Conservation (phyloP, 2,113 vertebrate species). For the Sorex araneus region DNA sequence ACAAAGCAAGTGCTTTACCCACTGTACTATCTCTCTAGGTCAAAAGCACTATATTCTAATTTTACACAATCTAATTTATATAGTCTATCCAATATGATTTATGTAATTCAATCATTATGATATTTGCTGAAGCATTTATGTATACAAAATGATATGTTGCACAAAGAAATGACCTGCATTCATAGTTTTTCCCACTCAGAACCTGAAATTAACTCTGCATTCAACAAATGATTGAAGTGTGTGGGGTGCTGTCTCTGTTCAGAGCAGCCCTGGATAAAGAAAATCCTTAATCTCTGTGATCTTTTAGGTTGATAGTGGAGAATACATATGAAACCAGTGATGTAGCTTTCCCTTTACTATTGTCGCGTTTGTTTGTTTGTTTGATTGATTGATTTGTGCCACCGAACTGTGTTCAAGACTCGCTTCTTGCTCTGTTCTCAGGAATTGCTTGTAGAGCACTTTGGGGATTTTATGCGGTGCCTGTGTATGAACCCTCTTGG, state of each 20-base stretch:
- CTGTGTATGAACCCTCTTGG: too few species aligned
- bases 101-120: background rate
- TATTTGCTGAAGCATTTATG: background rate
- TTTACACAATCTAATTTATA: background rate
- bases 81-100: too few species aligned
- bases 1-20: too few species aligned
- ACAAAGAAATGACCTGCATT: background rate
- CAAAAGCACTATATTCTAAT: background rate
- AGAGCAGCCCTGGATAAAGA: background rate
- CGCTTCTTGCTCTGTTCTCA: too few species aligned
- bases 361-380: background rate
- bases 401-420: too few species aligned
- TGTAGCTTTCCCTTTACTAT: background rate
- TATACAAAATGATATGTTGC: background rate
- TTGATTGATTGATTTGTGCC: too few species aligned
- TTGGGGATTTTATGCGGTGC: too few species aligned
- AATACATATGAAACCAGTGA: background rate
- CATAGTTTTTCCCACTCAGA: background rate
- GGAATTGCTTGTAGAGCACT: too few species aligned
- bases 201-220: background rate
- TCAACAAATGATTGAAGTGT: background rate
- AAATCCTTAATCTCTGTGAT: background rate
- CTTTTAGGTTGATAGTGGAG: background rate
- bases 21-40: too few species aligned
- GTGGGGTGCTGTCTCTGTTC: background rate